phyloP scores from a whole-genome alignment of 2,888 invertebrate species.

The Ichneumon xanthorius region DNA sequence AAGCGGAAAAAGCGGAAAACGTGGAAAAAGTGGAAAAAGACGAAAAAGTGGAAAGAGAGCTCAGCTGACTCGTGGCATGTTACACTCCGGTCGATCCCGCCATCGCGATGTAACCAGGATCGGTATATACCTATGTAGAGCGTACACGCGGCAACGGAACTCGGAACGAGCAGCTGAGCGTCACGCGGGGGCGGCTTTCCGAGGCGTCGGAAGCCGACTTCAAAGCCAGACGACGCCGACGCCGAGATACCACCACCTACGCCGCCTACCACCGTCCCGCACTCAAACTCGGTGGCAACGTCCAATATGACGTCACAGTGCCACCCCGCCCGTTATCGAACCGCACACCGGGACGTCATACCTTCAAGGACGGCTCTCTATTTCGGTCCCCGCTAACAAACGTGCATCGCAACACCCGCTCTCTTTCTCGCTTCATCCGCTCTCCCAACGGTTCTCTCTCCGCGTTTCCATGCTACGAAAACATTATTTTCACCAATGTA shows the following conservation, averaged over 20 bases:
- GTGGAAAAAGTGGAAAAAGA: neutral
- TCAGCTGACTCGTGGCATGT: conserved; percentile 30
- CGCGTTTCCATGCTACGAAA: neutral
- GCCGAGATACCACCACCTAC: conserved; percentile 26
- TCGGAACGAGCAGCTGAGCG: conserved; percentile 33
- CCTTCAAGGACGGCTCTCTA: conserved; percentile 80
- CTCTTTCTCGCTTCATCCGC: conserved; percentile 31
- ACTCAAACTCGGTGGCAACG: conserved; percentile 68
- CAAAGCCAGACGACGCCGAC: conserved; percentile 40
- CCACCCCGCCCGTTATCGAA: conserved; percentile 82
- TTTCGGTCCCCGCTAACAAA: conserved; percentile 61
- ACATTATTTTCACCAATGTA: neutral
- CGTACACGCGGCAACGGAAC: conserved; percentile 16
- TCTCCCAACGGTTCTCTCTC: conserved; percentile 17
- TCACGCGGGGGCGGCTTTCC: conserved; percentile 39
- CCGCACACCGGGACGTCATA: conserved; percentile 80
- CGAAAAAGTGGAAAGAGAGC: conserved; percentile 1
- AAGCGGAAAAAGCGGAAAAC: neutral
- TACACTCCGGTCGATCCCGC: neutral
- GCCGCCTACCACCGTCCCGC: conserved; percentile 12
- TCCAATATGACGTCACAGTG: conserved; percentile 81
- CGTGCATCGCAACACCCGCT: conserved; percentile 35
- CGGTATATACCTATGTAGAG: conserved; percentile 1
- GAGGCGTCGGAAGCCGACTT: conserved; percentile 20
- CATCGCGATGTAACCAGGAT: neutral